These are phyloP conservation scores for Anhinga rufa DNA, from an alignment of 2,113 vertebrate species.

Conservation along the genomic window DNA sequence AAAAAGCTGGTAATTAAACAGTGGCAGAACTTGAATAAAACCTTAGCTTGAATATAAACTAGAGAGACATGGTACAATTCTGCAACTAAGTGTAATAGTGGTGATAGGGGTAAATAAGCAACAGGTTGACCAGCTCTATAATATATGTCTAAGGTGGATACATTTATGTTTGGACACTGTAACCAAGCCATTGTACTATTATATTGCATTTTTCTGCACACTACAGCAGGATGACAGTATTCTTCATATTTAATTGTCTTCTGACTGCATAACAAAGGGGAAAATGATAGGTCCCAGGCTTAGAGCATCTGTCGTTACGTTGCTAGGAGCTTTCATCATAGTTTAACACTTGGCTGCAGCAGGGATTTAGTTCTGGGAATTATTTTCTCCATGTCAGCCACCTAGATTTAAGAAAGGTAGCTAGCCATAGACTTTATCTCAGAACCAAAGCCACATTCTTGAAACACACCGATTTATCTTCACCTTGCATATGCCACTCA, in stretches of 20 bases:
- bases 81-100: background rate
- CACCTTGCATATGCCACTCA: background rate
- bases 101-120: background rate
- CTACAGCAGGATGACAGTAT: background rate
- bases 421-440: background rate
- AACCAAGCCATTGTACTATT: background rate
- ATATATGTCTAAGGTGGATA: background rate
- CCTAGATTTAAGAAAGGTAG: background rate
- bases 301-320: fast-evolving
- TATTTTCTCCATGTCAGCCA: background rate
- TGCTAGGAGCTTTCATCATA: background rate
- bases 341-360: background rate
- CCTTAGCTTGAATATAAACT: background rate
- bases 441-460: background rate
- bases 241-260: background rate
- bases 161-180: background rate
- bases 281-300: background rate
- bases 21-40: background rate
- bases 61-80: background rate
- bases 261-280: background rate
- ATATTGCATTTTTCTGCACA: background rate
- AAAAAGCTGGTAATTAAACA: background rate
- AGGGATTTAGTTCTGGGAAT: background rate
- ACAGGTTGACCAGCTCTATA: background rate
- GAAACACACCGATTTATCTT: background rate